These are phyloP conservation scores for Malthinus flaveolus DNA, from an alignment of 2,888 invertebrate genomes.

Conservation along the genomic window DNA sequence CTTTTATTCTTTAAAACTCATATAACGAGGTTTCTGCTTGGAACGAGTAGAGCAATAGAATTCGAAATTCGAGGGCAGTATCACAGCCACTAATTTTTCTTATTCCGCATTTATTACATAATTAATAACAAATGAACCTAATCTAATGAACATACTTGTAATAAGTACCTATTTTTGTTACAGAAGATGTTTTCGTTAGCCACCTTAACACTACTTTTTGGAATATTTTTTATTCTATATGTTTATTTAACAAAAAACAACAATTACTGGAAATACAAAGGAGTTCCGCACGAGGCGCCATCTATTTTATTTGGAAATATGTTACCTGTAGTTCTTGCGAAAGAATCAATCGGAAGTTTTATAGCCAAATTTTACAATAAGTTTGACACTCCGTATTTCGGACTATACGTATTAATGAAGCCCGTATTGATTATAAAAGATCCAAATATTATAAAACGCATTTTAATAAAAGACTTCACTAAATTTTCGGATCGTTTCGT, in stretches of 20 bases:
- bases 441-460: slow-evolving; percentile 55
- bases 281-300: slow-evolving; percentile 50
- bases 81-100: too few relatives aligned
- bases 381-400: slow-evolving; percentile 48
- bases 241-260: slow-evolving; percentile 34
- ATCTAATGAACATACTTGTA: too few relatives aligned
- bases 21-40: too few relatives aligned
- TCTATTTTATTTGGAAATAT: slow-evolving; percentile 53
- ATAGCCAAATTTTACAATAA: slow-evolving; percentile 43
- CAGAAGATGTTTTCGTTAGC: too few relatives aligned
- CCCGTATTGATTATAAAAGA: slow-evolving; percentile 55
- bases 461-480: slow-evolving; percentile 56
- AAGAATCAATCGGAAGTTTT: slow-evolving; percentile 44
- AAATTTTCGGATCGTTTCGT: slow-evolving; percentile 56
- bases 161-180: too few relatives aligned
- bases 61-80: too few relatives aligned
- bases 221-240: slow-evolving; percentile 39
- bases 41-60: too few relatives aligned
- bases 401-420: slow-evolving; percentile 56
- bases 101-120: too few relatives aligned
- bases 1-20: too few relatives aligned
- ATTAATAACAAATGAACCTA: too few relatives aligned
- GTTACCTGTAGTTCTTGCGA: slow-evolving; percentile 45
- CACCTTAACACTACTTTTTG: too few relatives aligned
- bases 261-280: slow-evolving; percentile 53